Evolutionary conservation across 2,113 vertebrate species (phyloP).

Genomic region (Illadopsis cleaveri): DNA sequence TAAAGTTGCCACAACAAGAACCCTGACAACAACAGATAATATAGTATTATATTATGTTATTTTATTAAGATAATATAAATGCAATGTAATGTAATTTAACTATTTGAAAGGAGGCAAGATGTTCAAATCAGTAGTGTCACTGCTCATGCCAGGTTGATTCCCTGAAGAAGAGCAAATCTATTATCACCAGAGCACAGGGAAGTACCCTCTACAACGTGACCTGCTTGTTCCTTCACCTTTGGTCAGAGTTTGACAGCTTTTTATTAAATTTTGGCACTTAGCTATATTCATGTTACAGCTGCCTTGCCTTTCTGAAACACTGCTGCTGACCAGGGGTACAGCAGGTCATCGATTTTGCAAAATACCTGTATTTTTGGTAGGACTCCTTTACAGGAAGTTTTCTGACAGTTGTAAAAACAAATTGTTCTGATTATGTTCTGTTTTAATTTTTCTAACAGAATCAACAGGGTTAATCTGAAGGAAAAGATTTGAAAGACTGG

Average conservation of each 20-base stretch:
- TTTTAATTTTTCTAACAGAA: neutral
- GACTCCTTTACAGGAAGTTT: neutral
- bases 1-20: constrained; percentile 34
- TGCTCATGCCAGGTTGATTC: neutral
- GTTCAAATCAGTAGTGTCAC: neutral
- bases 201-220: neutral
- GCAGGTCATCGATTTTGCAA: neutral
- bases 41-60: neutral
- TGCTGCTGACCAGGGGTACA: neutral
- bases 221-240: neutral
- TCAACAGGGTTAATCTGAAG: neutral
- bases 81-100: neutral
- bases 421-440: neutral
- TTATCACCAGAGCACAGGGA: neutral
- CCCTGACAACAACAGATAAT: neutral
- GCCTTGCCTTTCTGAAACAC: neutral
- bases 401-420: neutral
- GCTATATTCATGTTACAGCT: neutral
- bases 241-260: neutral
- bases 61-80: no score
- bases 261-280: neutral
- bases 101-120: neutral
- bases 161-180: neutral
- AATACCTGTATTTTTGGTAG: neutral
- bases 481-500: neutral